A percentile compares a stretch with the other conserved stretches of the same genome.
These are phyloP conservation scores for Propithecus coquereli DNA, from an alignment of 2,113 vertebrate species.

Conservation along the genomic window DNA sequence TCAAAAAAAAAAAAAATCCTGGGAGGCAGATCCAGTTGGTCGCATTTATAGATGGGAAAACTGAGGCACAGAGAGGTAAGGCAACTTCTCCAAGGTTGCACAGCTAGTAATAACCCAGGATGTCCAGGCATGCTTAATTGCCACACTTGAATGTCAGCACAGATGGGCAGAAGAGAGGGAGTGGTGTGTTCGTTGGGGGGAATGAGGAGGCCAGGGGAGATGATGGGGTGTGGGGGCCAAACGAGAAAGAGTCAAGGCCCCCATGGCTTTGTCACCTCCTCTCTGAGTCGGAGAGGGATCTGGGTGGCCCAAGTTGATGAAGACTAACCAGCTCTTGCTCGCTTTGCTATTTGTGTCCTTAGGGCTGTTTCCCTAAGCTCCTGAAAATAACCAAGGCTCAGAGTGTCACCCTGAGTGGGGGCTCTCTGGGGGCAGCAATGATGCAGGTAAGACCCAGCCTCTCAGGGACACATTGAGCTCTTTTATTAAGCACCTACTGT, in stretches of 20 bases:
- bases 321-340: background rate
- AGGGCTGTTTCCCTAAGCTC: slow-evolving; percentile 44
- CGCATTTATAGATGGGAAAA: background rate
- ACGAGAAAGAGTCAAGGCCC: background rate
- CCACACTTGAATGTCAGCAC: background rate
- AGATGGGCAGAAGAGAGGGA: background rate
- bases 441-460: background rate
- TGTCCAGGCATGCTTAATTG: background rate
- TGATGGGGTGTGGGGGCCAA: no score
- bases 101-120: background rate
- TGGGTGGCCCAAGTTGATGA: background rate
- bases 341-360: background rate
- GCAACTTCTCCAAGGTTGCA: background rate
- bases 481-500: background rate
- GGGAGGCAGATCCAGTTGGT: background rate
- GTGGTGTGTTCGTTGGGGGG: background rate
- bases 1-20: background rate
- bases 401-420: background rate
- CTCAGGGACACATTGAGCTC: background rate
- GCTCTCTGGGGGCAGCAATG: background rate
- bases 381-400: slow-evolving; percentile 21
- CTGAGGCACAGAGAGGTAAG: background rate
- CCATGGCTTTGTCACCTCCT: background rate
- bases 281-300: background rate
- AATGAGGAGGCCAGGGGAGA: background rate